Conservation (phyloP, 2,113 vertebrate species). For the Catharus minimus region DNA sequence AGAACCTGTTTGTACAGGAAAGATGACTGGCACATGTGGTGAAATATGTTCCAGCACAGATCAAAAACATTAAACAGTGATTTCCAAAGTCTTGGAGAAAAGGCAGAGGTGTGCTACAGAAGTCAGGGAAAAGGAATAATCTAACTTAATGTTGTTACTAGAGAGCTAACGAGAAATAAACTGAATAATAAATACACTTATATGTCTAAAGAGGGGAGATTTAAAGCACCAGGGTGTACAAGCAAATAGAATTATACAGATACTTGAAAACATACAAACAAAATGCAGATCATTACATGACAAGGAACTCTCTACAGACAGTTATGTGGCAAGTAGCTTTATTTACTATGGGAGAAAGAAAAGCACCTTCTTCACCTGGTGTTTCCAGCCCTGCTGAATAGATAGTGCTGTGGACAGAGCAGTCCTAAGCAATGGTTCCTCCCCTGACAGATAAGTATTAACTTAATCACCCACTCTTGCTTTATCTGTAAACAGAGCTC, state of each 20-base stretch:
- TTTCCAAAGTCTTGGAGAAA: not conserved
- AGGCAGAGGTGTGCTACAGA: not conserved
- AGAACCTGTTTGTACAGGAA: not conserved
- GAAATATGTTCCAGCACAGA: not conserved
- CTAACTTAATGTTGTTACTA: not conserved
- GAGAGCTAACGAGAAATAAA: not conserved
- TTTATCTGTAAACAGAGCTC: constrained; percentile 22
- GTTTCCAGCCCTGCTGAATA: not conserved
- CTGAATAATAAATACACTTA: not conserved
- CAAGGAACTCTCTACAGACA: not conserved
- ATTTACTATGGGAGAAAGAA: not conserved
- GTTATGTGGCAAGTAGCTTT: not conserved
- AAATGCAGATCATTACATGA: not conserved
- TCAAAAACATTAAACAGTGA: not conserved
- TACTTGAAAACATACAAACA: not conserved
- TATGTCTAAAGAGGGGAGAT: not conserved
- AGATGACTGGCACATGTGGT: not conserved
- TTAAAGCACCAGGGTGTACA: not conserved
- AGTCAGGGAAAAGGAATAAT: not conserved
- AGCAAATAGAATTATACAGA: not conserved
- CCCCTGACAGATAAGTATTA: not conserved
- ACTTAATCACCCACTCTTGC: not conserved
- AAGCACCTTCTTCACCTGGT: not conserved
- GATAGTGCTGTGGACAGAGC: not conserved
- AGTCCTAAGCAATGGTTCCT: not conserved